phyloP scores from a whole-genome alignment of 2,888 invertebrate species.

The Dione vanillae region DNA sequence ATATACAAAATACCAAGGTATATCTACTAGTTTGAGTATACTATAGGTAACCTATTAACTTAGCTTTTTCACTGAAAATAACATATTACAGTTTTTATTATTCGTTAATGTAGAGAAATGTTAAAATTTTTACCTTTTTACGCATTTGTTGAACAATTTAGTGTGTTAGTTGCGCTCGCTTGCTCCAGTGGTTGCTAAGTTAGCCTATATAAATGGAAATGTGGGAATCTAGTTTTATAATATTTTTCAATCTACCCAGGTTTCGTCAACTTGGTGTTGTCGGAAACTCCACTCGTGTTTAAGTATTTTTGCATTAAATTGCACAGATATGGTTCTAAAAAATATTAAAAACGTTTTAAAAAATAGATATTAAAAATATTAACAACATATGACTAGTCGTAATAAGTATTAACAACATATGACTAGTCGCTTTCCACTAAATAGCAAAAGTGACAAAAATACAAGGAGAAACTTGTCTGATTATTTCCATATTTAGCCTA shows the following conservation, averaged over 20 bases:
- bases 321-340: not conserved
- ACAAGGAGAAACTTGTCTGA: no score
- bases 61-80: no score
- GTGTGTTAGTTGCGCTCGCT: constrained; percentile 3
- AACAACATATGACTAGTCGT: no score
- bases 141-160: constrained; percentile 20
- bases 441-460: no score
- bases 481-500: no score
- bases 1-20: no score
- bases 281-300: constrained; percentile 43
- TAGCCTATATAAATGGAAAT: constrained; percentile 78
- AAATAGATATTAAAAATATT: no score
- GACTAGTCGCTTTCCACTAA: no score
- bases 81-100: not conserved
- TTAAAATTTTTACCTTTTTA: constrained; percentile 2
- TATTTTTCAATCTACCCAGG: constrained; percentile 68
- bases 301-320: constrained; percentile 37
- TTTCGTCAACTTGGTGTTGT: constrained; percentile 44
- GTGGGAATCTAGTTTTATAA: constrained; percentile 55
- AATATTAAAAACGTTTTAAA: no score
- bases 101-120: not conserved
- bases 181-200: constrained; percentile 59
- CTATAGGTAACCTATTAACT: no score
- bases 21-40: no score
- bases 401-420: no score